Base-by-base conservation (phyloP, 2,113 vertebrate species). In the Eurystomus gularis region DNA sequence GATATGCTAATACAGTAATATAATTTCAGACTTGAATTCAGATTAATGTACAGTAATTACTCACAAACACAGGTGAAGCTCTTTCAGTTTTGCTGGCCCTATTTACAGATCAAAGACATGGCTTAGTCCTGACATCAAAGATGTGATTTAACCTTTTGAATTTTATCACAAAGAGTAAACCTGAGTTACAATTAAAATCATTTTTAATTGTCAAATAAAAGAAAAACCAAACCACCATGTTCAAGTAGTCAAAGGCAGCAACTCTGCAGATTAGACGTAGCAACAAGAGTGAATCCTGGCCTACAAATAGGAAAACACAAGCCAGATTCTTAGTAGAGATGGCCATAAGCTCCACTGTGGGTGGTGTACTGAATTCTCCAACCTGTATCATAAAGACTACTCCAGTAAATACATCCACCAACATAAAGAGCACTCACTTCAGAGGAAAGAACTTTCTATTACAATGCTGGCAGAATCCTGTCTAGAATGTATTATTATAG, bases 21-120 rank as follows among this genome's bases (percentile, higher is more conserved):
- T 77, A 75, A 92, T 91, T 94, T 96, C 80, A 92, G 89, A 76
- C 18, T 81, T 78, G 28, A 77, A 88, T 93, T 95, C 65, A 85
- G 76, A 80, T 84, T 89, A 82, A 81, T 81, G 64, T 88, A 75
- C 17, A 64, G 54, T 71, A 97, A 97, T 96, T 96, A 88, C 44
- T 83, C 77, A 29, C 19, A 95, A 95, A 93, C 60, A 84, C 48
- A 95, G 85, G 86, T 94, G 76, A 90, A 24, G 26, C 2, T 78
- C 23, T 96, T 95, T 96, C 54, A 54, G 57, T 71, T 93, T 97
- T 95, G 62, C 54, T 91, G 69, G 18, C 64, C 61, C 70, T 91
- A 60, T 90, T 93, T 95, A 94, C 29, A 95, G 96, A 94, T 96
- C 90, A 97, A 97, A 97, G 85, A 10, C 84, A 68, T 1, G 7